Evolutionary conservation across 2,113 vertebrate genomes (phyloP), one percentile per base, ranked within the genome.

Genomic region (Lutjanus erythropterus): DNA sequence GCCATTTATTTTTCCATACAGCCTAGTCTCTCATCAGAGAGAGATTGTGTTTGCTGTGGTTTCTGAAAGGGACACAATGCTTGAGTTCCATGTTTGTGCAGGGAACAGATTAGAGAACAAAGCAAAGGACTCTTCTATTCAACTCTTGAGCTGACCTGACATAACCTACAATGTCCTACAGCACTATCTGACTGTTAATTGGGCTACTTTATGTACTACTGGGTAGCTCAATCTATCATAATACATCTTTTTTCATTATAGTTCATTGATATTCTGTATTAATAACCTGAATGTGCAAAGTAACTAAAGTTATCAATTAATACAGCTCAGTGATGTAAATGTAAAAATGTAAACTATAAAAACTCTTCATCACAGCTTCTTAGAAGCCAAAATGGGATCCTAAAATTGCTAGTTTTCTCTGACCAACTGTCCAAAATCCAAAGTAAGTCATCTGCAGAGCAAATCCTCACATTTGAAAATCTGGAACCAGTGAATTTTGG

Each of bases 1-100:
- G 52, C 35, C 81, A 69, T 72, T 81, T 80, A 60, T 78, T 84
- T 78, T 78, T 84, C 58, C 47, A 65, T 65, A 37, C 55, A 70
- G 60, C 31, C 53, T 31, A 0, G 27, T 33, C 25, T 23, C 42
- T 62, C 58, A 72, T 72, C 75, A 59, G 11, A 2, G 0, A 53
- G 35, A 14, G 33, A 74, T 56, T 15, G 6, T 21, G 21, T 31
- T 35, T 56, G 2, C 25, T 18, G 19, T 69, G 50, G 66, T 58
- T 6, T 53, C 44, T n/a, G 21, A 59, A 50, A 65, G 23, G 39
- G 46, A 61, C 21, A 58, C 23, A 47, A 25, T 11, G 9, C 14
- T 25, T 29, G 39, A 25, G 46, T 35, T 58, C 61, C 33, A 52
- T 6, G 5, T 18, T 31, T 37, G 39, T 18, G 50, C n/a, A 16